Conservation (phyloP, 2,113 vertebrate species). For the Tachysurus fulvidraco region DNA sequence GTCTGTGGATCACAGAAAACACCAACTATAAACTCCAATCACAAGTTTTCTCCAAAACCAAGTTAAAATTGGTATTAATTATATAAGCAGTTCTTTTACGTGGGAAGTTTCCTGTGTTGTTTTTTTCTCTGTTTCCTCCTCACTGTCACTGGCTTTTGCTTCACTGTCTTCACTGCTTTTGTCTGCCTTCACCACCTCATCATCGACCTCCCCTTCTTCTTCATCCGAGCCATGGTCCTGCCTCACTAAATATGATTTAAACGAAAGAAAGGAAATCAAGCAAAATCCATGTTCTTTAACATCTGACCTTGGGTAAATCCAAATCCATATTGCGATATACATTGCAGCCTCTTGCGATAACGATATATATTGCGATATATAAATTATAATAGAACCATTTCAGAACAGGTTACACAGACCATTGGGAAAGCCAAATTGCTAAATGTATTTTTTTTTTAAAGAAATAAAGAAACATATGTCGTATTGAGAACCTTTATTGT, state of each 20-base stretch:
- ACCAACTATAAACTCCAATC: background rate
- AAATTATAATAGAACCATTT: too few relatives aligned
- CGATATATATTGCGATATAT: too few relatives aligned
- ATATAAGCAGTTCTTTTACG: constrained; percentile 49
- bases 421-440: too few relatives aligned
- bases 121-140: constrained; percentile 58
- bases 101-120: constrained; percentile 24
- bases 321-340: too few relatives aligned
- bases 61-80: background rate
- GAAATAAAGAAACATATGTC: too few relatives aligned
- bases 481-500: too few relatives aligned
- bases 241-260: constrained; percentile 43
- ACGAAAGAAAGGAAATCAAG: background rate
- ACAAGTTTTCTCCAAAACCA: background rate
- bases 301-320: too few relatives aligned
- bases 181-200: constrained; percentile 69
- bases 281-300: background rate
- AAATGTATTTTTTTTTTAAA: too few relatives aligned
- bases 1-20: constrained; percentile 60
- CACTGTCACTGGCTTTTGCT: constrained; percentile 54
- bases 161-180: constrained; percentile 56
- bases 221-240: constrained; percentile 74
- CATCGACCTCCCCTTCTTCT: constrained; percentile 82
- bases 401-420: too few relatives aligned
- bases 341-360: too few relatives aligned